A percentile compares a stretch with the other conserved stretches of the same genome.
These are phyloP conservation scores for Holothuria glaberrima DNA, from an alignment of 35 echinoderm and acorn worm genomes.

Conservation along the genomic window DNA sequence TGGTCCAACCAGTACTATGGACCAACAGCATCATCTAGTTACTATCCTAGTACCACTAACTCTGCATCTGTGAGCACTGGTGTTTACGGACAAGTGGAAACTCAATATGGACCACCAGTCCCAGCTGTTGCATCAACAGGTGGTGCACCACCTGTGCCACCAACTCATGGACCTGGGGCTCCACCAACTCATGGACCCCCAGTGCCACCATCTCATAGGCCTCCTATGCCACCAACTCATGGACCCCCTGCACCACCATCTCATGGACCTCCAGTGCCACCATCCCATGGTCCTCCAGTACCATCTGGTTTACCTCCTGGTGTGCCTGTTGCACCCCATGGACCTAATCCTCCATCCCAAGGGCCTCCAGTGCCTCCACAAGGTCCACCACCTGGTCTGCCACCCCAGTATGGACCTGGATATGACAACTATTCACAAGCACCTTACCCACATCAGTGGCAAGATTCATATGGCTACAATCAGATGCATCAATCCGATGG, in stretches of 20 bases:
- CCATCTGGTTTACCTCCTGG: slow-evolving; percentile 1
- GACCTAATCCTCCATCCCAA: slow-evolving; percentile 5
- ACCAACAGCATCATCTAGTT: slow-evolving; percentile 12
- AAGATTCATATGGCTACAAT: neutral
- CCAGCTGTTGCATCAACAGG: neutral
- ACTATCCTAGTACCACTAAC: neutral
- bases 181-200: slow-evolving; percentile 8
- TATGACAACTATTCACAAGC: slow-evolving; percentile 5
- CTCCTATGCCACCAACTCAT: neutral
- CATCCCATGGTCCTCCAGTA: slow-evolving; percentile 4
- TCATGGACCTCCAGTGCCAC: neutral
- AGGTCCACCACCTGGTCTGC: neutral
- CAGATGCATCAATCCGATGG: slow-evolving; percentile 9
- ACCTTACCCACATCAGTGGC: slow-evolving; percentile 41
- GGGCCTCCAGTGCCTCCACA: slow-evolving; percentile 17
- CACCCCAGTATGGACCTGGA: neutral
- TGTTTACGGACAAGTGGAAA: neutral
- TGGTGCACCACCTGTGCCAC: neutral
- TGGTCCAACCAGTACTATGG: slow-evolving; percentile 46
- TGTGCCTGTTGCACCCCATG: slow-evolving; percentile 1
- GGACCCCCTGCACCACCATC: slow-evolving; percentile 19
- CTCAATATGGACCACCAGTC: slow-evolving; percentile 4
- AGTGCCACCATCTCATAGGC: slow-evolving; percentile 12
- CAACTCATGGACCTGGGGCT: neutral
- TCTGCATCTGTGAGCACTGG: neutral